Evolutionary conservation across 2,797 vertebrate species (phyloP), one percentile per base, ranked within the genome.

Genomic region (Arvicola amphibius): DNA sequence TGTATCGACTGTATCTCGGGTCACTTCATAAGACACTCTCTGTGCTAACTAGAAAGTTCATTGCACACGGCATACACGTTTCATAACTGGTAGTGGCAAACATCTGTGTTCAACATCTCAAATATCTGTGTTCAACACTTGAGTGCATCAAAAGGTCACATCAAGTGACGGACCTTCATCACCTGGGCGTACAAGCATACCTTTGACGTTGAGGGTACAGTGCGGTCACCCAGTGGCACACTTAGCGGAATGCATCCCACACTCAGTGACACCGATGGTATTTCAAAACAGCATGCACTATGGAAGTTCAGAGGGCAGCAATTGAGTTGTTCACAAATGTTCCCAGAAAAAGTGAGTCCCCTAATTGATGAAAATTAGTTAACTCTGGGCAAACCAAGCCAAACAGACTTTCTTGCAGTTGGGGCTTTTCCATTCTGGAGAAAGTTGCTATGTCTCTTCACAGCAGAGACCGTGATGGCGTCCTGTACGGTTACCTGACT

Each of bases 401-500:
- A 21, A 63, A 61, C 10, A 25, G n/a, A 79, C 17, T 63, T 65
- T n/a, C 23, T 40, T 16, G 59, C 8, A 37, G 46, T 34, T 37
- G 88, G 88, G 34, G 23, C 8, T 63, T 25, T 59, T 59, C 48
- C 19, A 17, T 6, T 16, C 48, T 51, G 23, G 59, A 71, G 56
- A 40, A 17, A 19, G 8, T 6, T n/a, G 29, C 40, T 51, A 21
- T 6, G 65, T 48, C 27, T 73, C 81, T 34, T 6, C 29, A 2
- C 0, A 29, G 40, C 17, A 53, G 79, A 32, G 51, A 34, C 63
- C 7, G 14, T n/a, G 6, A 7, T 0, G 23, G 43, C 1, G 0
- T 83, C 59, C 84, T n/a, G 19, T 5, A 37, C 32, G 48, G n/a
- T 76, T 53, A 79, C 61, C 59, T 23, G 86, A 40, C 65, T 65